These are phyloP conservation scores for Campoplex nolae DNA, from an alignment of 2,888 invertebrate genomes.

Conservation along the genomic window DNA sequence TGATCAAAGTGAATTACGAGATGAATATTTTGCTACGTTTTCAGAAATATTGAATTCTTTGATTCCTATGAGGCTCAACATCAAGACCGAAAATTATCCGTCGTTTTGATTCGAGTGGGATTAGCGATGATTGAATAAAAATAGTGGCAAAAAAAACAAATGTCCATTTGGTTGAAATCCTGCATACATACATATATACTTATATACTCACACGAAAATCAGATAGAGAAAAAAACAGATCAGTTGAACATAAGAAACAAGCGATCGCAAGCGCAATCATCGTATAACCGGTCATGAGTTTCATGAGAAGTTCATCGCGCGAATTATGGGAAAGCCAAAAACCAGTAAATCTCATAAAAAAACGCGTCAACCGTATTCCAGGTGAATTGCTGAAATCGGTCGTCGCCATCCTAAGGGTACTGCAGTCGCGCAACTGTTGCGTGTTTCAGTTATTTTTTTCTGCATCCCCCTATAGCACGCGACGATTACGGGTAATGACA, in stretches of 20 bases:
- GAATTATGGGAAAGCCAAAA: constrained; percentile 64
- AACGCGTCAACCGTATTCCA: constrained; percentile 63
- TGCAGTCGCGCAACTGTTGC: constrained; percentile 28
- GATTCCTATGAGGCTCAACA: background rate
- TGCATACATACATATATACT: background rate
- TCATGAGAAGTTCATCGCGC: constrained; percentile 47
- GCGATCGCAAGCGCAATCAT: constrained; percentile 53
- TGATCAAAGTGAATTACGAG: background rate
- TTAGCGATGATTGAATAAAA: background rate
- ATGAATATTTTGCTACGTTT: background rate
- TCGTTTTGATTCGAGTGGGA: background rate
- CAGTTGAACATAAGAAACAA: constrained; percentile 39
- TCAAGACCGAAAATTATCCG: background rate
- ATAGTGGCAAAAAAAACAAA: background rate
- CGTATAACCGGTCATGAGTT: constrained; percentile 59
- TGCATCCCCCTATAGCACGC: constrained; percentile 23
- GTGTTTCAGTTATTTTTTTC: constrained; percentile 46
- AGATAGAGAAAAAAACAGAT: constrained; percentile 60
- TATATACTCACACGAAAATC: constrained; percentile 69
- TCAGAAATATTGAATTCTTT: background rate
- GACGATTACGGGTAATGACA: constrained; percentile 45
- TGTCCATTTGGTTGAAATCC: background rate
- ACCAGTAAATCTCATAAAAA: constrained; percentile 69
- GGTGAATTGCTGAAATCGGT: constrained; percentile 35
- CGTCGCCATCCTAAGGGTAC: constrained; percentile 22